Conservation (phyloP, 2,888 invertebrate species). For the Vanessa cardui region DNA sequence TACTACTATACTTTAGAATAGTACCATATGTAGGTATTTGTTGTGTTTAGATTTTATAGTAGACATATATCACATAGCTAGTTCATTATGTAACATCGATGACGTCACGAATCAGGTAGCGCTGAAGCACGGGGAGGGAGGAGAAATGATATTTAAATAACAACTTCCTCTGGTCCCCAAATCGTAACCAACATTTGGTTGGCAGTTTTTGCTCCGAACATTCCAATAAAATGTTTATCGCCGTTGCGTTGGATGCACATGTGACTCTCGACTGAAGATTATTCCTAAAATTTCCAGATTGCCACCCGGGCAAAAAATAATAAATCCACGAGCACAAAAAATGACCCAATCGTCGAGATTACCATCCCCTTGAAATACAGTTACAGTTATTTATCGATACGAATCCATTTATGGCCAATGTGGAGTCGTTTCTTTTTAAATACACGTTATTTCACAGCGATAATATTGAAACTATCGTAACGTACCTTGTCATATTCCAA, state of each 20-base stretch:
- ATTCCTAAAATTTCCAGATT: slow-evolving; percentile 81
- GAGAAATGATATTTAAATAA: slow-evolving; percentile 65
- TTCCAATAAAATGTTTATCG: slow-evolving; percentile 83
- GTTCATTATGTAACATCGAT: neutral
- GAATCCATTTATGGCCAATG: slow-evolving; percentile 23
- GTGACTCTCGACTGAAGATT: slow-evolving; percentile 76
- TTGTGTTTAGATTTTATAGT: too few relatives aligned
- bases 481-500: neutral
- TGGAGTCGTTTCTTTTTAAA: slow-evolving; percentile 3
- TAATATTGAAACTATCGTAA: neutral
- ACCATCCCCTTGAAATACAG: slow-evolving; percentile 75
- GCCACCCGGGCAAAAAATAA: slow-evolving; percentile 81
- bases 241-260: slow-evolving; percentile 62
- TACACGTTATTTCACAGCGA: neutral
- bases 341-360: slow-evolving; percentile 72
- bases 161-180: slow-evolving; percentile 74
- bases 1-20: too few relatives aligned
- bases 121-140: slow-evolving; percentile 39
- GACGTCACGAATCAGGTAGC: slow-evolving; percentile 13
- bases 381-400: slow-evolving; percentile 62
- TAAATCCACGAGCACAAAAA: slow-evolving; percentile 78
- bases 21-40: too few relatives aligned
- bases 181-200: slow-evolving; percentile 77
- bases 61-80: too few relatives aligned
- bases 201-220: slow-evolving; percentile 75